Conservation (phyloP, 2,888 invertebrate species). For the Yponomeuta evonymella region DNA sequence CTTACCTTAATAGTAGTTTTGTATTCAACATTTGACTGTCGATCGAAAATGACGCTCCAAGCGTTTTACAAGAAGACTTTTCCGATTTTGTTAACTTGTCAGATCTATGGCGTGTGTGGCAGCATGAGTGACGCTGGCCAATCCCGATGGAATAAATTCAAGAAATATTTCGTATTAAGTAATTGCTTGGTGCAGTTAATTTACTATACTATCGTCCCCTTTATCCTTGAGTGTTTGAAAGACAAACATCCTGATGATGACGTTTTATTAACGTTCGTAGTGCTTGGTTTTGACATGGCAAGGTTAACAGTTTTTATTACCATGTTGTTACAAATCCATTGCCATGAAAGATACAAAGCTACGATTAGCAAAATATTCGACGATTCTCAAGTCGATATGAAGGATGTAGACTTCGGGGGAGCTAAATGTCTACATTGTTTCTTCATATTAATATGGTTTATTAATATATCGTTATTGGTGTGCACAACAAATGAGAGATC, state of each 20-base stretch:
- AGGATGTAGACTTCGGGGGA: not conserved
- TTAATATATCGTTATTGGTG: not conserved
- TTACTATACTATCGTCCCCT: not conserved
- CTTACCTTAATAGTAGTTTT: too few relatives aligned
- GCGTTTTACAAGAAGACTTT: constrained; percentile 4
- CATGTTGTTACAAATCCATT: not conserved
- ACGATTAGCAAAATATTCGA: not conserved
- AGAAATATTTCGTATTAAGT: not conserved
- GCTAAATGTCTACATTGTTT: not conserved
- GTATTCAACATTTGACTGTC: not conserved
- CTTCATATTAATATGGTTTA: not conserved
- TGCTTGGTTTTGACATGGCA: not conserved
- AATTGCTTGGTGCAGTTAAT: not conserved
- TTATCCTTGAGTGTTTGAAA: too few relatives aligned
- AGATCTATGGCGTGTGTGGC: constrained; percentile 3
- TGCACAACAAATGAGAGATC: not conserved
- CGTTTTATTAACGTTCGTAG: too few relatives aligned
- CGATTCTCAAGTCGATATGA: not conserved
- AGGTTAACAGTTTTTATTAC: not conserved
- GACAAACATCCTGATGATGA: too few relatives aligned
- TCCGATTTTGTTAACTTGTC: not conserved
- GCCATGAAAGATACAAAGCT: not conserved
- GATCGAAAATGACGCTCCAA: not conserved
- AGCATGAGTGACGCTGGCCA: not conserved
- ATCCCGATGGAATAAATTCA: not conserved